Evolutionary conservation across 2,113 vertebrate genomes (phyloP).

Genomic region (Lepus americanus): DNA sequence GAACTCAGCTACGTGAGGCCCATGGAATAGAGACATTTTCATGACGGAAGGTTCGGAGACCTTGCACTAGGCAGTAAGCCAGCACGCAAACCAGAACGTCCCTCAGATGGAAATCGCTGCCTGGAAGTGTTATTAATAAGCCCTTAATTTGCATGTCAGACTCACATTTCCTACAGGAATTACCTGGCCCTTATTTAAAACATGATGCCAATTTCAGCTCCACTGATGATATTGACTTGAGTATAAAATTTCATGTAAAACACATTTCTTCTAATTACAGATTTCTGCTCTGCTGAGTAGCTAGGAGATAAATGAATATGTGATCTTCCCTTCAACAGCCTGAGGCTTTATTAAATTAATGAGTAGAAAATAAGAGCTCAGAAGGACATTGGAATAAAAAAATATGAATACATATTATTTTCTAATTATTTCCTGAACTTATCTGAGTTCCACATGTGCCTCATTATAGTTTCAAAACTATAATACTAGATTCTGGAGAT

Average conservation of each 20-base stretch:
- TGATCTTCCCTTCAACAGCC: neutral
- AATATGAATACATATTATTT: neutral
- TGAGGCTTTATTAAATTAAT: neutral
- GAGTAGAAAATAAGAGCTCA: conserved; percentile 29
- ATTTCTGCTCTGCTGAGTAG: neutral
- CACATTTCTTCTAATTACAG: conserved; percentile 39
- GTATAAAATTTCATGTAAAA: conserved; percentile 48
- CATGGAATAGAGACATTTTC: neutral
- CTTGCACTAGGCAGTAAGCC: neutral
- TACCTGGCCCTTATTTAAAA: neutral
- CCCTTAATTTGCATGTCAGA: conserved; percentile 34
- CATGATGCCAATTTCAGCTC: neutral
- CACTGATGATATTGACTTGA: neutral
- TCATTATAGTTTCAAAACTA: neutral
- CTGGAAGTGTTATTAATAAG: neutral
- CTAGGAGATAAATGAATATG: neutral
- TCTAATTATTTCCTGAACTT: conserved; percentile 35
- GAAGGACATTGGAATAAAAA: conserved; percentile 34
- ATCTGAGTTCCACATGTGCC: neutral
- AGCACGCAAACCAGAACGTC: neutral
- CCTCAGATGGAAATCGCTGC: conserved; percentile 5
- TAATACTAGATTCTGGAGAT: neutral
- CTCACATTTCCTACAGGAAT: conserved; percentile 34
- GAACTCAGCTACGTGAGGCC: neutral
- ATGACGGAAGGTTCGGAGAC: neutral